phyloP scores from a whole-genome alignment of 2,888 invertebrate genomes.

The Cyclophora punctaria region DNA sequence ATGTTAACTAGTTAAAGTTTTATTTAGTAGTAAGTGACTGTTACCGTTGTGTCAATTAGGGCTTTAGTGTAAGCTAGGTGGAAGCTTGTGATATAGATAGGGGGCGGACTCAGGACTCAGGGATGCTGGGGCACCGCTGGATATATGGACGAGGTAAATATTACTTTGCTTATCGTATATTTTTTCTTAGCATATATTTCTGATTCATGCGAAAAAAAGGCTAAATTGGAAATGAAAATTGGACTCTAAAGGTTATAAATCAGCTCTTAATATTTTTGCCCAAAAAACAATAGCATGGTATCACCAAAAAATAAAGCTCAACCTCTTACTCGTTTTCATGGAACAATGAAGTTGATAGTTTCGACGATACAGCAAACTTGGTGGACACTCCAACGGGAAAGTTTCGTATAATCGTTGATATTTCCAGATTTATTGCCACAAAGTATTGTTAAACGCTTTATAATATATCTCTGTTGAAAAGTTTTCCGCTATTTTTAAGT shows the following conservation, averaged over 20 bases:
- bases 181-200: no score
- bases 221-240: no score
- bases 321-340: conserved; percentile 18
- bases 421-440: conserved; percentile 24
- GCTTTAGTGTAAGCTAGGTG: conserved; percentile 71
- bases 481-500: conserved; percentile 18
- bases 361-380: conserved; percentile 18
- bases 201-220: no score
- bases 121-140: conserved; percentile 28
- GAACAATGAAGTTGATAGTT: conserved; percentile 23
- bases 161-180: neutral
- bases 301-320: no score
- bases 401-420: conserved; percentile 23
- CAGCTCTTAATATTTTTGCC: no score
- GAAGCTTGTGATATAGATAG: conserved; percentile 72
- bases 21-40: conserved; percentile 59
- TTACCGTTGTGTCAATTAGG: conserved; percentile 68
- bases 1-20: conserved; percentile 72
- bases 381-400: conserved; percentile 18
- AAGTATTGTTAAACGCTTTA: conserved; percentile 22
- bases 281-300: no score
- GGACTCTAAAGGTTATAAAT: no score
- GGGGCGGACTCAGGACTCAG: conserved; percentile 42
- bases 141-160: conserved; percentile 18
- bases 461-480: conserved; percentile 23